Conservation (phyloP, 2,113 vertebrate genomes). For the Grus americana region DNA sequence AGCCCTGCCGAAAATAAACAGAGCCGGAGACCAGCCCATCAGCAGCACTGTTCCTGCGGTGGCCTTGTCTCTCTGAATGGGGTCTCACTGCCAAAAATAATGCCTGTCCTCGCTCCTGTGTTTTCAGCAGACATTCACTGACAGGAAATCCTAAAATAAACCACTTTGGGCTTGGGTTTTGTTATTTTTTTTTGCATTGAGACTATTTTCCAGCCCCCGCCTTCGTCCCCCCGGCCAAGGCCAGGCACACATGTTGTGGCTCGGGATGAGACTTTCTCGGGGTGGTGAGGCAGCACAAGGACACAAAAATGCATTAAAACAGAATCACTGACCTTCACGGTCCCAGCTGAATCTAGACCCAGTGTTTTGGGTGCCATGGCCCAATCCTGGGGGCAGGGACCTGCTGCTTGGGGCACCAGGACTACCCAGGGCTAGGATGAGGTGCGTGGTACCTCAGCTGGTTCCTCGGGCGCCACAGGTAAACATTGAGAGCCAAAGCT, state of each 20-base stretch:
- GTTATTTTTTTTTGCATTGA: neutral
- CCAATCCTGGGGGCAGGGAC: neutral
- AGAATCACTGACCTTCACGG: neutral
- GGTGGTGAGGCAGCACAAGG: neutral
- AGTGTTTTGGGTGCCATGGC: rapidly evolving
- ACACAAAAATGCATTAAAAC: constrained; percentile 2
- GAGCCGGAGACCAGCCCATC: neutral
- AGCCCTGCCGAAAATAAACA: neutral
- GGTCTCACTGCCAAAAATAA: constrained; percentile 50
- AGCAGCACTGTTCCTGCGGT: neutral
- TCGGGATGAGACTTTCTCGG: neutral
- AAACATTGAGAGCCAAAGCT: neutral
- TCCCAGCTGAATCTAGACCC: neutral
- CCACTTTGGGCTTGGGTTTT: constrained; percentile 38
- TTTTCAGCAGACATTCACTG: constrained; percentile 44
- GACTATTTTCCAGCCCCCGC: constrained; percentile 28
- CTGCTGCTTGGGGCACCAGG: neutral
- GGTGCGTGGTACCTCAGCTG: neutral
- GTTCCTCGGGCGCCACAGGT: rapidly evolving
- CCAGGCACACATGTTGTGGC: neutral
- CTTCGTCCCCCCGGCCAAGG: neutral
- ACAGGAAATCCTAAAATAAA: constrained; percentile 69
- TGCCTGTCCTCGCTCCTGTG: constrained; percentile 32
- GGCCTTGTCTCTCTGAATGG: constrained; percentile 12
- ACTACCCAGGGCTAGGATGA: neutral